These are phyloP conservation scores for Liparis tanakae DNA, from an alignment of 2,797 vertebrate genomes.

Conservation along the genomic window DNA sequence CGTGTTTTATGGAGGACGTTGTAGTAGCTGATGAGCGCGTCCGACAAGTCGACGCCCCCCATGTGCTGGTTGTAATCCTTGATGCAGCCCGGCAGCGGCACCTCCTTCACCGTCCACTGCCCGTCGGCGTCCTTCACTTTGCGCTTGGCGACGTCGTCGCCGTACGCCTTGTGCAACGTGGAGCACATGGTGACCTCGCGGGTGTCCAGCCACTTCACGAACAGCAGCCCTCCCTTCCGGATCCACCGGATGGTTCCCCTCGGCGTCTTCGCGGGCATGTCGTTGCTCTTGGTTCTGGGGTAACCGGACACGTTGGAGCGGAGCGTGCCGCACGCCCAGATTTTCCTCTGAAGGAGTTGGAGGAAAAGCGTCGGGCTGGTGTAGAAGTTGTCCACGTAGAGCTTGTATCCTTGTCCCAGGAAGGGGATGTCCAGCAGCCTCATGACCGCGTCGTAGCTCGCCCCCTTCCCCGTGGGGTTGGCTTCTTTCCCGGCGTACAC, in stretches of 20 bases:
- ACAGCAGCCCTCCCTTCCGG: constrained; percentile 51
- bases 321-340: constrained; percentile 68
- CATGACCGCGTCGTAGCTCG: constrained; percentile 70
- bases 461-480: constrained; percentile 51
- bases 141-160: no score
- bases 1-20: constrained; percentile 73
- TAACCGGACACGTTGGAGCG: constrained; percentile 51
- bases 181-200: constrained; percentile 66
- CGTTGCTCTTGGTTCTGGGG: constrained; percentile 42
- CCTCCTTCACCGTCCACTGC: constrained; percentile 48
- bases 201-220: constrained; percentile 68
- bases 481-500: constrained; percentile 64
- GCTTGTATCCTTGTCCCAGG: constrained; percentile 75
- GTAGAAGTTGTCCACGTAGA: constrained; percentile 80
- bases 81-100: constrained; percentile 63
- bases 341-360: constrained; percentile 62
- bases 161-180: constrained; percentile 67
- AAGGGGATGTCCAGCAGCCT: constrained; percentile 56
- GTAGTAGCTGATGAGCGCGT: constrained; percentile 76
- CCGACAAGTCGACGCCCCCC: constrained; percentile 78
- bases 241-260: constrained; percentile 70
- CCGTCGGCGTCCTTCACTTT: constrained; percentile 50
- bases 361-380: constrained; percentile 71
- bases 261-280: constrained; percentile 36
- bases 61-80: constrained; percentile 75